Conservation (phyloP, 30 jellyfish, hydroid and myxozoan species). For the Chrysaora quinquecirrha region DNA sequence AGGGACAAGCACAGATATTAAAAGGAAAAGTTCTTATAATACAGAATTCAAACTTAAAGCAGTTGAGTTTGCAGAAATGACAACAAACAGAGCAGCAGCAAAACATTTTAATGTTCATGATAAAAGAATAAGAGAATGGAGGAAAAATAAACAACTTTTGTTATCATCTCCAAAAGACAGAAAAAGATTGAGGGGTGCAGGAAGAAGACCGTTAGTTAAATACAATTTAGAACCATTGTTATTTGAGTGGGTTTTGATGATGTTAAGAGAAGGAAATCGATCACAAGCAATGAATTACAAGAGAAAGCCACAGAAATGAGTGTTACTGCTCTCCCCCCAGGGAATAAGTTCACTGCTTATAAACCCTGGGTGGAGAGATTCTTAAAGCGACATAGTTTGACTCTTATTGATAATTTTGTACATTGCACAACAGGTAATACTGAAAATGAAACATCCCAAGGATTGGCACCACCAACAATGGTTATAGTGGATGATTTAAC, state of each 20-base stretch:
- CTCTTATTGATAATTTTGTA: neutral
- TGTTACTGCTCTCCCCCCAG: conserved; percentile 12
- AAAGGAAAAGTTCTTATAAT: conserved; percentile 53
- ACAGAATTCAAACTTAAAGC: conserved; percentile 64
- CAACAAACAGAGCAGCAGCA: conserved; percentile 75
- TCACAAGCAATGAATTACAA: conserved; percentile 51
- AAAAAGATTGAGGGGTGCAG: conserved; percentile 71
- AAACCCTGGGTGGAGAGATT: conserved; percentile 63
- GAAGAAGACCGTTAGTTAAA: conserved; percentile 44
- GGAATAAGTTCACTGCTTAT: conserved; percentile 42
- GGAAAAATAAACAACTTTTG: conserved; percentile 56
- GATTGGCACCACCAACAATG: conserved; percentile 58
- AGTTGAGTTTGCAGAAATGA: conserved; percentile 62
- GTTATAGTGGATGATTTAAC: conserved; percentile 26
- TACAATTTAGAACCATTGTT: conserved; percentile 33
- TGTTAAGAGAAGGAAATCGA: conserved; percentile 12
- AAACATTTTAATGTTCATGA: conserved; percentile 63
- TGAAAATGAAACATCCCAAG: neutral
- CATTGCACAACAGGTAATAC: neutral
- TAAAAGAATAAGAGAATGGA: conserved; percentile 68
- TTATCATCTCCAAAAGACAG: conserved; percentile 66
- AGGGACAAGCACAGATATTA: neutral
- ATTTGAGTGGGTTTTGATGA: conserved; percentile 32
- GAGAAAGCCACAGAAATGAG: conserved; percentile 58
- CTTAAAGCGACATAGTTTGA: conserved; percentile 41